Percentiles rank a stretch among this genome's conserved stretches.
Conservation (phyloP, 30 jellyfish, hydroid and myxozoan species). For the Cassiopea andromeda region DNA sequence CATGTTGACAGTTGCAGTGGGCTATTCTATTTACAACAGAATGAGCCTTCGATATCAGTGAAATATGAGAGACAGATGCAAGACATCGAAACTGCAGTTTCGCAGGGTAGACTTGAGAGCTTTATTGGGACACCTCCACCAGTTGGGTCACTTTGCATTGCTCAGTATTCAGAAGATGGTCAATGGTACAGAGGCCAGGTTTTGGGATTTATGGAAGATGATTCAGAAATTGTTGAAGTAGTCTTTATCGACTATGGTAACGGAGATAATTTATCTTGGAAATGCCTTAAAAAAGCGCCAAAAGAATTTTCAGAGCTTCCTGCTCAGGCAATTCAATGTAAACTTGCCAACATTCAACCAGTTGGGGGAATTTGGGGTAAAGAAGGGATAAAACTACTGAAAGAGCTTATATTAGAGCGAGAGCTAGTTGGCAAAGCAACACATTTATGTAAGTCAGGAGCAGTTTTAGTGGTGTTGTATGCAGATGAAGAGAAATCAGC, state of each 20-base stretch:
- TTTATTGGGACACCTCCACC: constrained; percentile 15
- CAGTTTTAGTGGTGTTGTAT: constrained; percentile 62
- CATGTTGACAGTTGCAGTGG: constrained; percentile 82
- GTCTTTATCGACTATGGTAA: constrained; percentile 87
- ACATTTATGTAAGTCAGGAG: constrained; percentile 61
- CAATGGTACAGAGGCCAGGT: constrained; percentile 92
- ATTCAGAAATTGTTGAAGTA: constrained; percentile 75
- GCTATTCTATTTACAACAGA: constrained; percentile 68
- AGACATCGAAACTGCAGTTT: constrained; percentile 61
- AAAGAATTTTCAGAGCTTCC: constrained; percentile 73
- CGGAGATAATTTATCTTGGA: constrained; percentile 61
- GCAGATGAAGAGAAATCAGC: constrained; percentile 68
- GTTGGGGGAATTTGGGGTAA: constrained; percentile 81
- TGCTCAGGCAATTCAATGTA: constrained; percentile 83
- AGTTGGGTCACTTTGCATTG: constrained; percentile 80
- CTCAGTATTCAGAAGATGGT: constrained; percentile 86
- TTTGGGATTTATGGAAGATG: constrained; percentile 59
- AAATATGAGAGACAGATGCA: constrained; percentile 77
- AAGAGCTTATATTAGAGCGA: constrained; percentile 78
- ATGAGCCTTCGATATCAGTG: constrained; percentile 73
- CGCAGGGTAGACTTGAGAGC: constrained; percentile 21
- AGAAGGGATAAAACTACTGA: constrained; percentile 77
- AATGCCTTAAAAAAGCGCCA: constrained; percentile 33
- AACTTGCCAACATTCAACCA: constrained; percentile 87
- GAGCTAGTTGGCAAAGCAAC: constrained; percentile 86